Conservation (phyloP, 2,888 invertebrate genomes). For the Unio delphinus region DNA sequence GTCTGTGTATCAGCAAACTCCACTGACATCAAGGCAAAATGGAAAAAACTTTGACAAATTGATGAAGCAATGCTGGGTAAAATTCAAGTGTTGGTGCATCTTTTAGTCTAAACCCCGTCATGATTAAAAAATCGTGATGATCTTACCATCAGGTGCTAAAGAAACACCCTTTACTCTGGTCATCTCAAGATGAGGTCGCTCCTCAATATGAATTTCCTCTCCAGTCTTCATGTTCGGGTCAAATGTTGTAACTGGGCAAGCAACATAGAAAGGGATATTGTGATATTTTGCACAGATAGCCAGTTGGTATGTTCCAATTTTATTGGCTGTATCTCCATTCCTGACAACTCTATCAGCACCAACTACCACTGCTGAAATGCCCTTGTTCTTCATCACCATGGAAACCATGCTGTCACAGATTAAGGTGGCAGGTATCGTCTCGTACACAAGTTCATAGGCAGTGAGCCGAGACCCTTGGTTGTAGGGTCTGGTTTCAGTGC, state of each 20-base stretch:
- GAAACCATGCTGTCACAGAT: conserved; percentile 97
- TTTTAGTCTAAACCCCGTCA: background rate
- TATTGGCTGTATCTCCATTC: conserved; percentile 99
- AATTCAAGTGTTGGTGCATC: too few relatives aligned
- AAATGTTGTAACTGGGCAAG: conserved; percentile 91
- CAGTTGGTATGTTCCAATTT: conserved; percentile 87
- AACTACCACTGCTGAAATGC: conserved; percentile 93
- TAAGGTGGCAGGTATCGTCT: conserved; percentile 86
- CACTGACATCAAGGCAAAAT: too few relatives aligned
- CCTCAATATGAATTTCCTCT: conserved; percentile 92
- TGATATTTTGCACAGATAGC: conserved; percentile 93
- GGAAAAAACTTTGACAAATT: too few relatives aligned
- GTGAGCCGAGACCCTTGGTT: conserved; percentile 92
- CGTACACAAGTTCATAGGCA: conserved; percentile 92
- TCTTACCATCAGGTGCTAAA: conserved; percentile 87
- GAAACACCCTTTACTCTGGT: conserved; percentile 88
- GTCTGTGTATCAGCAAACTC: too few relatives aligned
- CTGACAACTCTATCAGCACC: conserved; percentile 96
- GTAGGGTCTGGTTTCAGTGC: conserved; percentile 98
- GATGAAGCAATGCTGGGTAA: too few relatives aligned
- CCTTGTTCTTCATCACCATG: conserved; percentile 86
- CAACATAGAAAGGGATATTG: conserved; percentile 93
- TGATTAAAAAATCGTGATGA: background rate
- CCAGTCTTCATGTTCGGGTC: conserved; percentile 86
- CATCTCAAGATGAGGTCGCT: conserved; percentile 92